A percentile compares a stretch with the other conserved stretches of the same genome.
phyloP scores from a whole-genome alignment of 2,888 invertebrate genomes.

The Chrysolina americana region DNA sequence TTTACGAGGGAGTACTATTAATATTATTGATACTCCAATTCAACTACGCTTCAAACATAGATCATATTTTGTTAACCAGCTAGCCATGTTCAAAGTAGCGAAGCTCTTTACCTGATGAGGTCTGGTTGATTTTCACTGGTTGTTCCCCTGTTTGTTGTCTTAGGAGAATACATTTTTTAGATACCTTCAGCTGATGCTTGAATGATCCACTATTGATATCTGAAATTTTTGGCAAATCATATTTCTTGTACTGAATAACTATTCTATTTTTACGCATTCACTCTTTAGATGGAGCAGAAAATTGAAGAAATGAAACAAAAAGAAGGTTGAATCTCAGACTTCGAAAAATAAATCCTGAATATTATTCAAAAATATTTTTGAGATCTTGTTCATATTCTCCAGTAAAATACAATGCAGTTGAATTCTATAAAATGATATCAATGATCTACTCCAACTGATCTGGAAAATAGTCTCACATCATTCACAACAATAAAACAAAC shows the following conservation, averaged over 20 bases:
- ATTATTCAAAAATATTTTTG: too few relatives aligned
- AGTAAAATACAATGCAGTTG: not conserved
- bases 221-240: slow-evolving; percentile 17
- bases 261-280: not conserved
- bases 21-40: too few relatives aligned
- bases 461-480: not conserved
- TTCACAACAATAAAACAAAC: not conserved
- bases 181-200: not conserved
- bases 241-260: slow-evolving; percentile 4
- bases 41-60: too few relatives aligned
- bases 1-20: too few relatives aligned
- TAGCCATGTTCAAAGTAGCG: too few relatives aligned
- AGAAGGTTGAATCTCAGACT: too few relatives aligned
- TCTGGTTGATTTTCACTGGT: too few relatives aligned
- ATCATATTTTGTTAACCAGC: too few relatives aligned
- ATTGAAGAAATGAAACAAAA: not conserved
- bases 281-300: not conserved
- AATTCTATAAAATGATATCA: not conserved
- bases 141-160: not conserved
- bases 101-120: too few relatives aligned
- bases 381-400: too few relatives aligned
- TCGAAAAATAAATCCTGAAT: too few relatives aligned
- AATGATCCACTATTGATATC: not conserved
- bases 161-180: not conserved
- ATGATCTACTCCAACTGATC: not conserved